Conservation (phyloP, 1,140 invertebrate species). For the Dendrolimus punctatus region DNA sequence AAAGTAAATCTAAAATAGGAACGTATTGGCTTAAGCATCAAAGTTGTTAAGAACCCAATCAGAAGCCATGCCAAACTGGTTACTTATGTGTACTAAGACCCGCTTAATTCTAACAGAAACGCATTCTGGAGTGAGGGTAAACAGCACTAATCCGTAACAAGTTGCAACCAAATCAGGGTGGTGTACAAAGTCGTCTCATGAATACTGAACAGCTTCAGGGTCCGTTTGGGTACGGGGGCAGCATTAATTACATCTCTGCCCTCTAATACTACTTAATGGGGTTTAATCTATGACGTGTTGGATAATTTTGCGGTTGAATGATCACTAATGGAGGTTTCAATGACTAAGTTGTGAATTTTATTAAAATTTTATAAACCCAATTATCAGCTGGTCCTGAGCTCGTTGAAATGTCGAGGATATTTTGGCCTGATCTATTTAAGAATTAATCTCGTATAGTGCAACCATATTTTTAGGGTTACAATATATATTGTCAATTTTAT, state of each 20-base stretch:
- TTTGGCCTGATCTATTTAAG: too few relatives aligned
- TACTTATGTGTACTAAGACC: conserved; percentile 18
- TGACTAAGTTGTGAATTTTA: too few relatives aligned
- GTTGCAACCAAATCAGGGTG: conserved; percentile 45
- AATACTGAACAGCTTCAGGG: conserved; percentile 36
- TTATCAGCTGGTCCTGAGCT: too few relatives aligned
- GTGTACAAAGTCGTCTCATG: conserved; percentile 43
- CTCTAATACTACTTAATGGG: not conserved
- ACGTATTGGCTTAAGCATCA: conserved; percentile 2
- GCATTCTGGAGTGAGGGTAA: conserved; percentile 27
- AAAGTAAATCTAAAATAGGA: not conserved
- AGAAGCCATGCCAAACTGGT: conserved; percentile 17
- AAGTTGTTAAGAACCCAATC: conserved; percentile 8
- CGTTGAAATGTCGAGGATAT: too few relatives aligned
- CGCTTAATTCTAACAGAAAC: conserved; percentile 31
- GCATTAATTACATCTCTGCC: conserved; percentile 23
- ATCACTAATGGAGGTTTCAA: too few relatives aligned
- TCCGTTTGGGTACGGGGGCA: conserved; percentile 10
- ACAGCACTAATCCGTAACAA: conserved; percentile 46
- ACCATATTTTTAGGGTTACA: too few relatives aligned
- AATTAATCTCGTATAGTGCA: too few relatives aligned
- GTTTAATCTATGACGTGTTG: not conserved
- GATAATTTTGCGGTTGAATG: not conserved
- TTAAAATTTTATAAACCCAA: too few relatives aligned
- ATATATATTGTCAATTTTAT: too few relatives aligned